Conservation (phyloP, 2,797 vertebrate species). For the Manis javanica region DNA sequence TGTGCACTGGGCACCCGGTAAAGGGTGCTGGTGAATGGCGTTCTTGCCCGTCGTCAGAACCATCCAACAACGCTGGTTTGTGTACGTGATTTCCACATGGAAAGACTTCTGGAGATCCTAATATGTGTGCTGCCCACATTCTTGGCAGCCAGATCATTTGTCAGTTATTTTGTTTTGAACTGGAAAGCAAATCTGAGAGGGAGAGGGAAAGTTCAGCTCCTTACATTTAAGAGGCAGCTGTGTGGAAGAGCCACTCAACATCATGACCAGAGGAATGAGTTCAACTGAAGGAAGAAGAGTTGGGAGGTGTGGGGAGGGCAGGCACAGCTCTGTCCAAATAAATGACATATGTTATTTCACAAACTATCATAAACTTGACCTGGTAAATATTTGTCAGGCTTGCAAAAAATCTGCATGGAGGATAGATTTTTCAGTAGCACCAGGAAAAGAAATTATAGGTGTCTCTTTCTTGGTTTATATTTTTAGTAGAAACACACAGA, state of each 20-base stretch:
- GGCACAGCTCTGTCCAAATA: background rate
- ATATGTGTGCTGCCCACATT: background rate
- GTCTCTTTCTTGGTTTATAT: background rate
- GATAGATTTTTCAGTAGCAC: background rate
- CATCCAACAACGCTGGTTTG: background rate
- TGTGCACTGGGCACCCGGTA: background rate
- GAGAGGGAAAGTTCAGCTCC: background rate
- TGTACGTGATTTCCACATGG: background rate
- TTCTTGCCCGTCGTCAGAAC: background rate
- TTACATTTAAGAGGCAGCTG: background rate
- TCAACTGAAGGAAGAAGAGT: background rate
- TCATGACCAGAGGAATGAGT: background rate
- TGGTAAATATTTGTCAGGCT: constrained; percentile 53
- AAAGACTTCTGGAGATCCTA: background rate
- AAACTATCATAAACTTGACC: background rate
- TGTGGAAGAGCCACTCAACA: background rate
- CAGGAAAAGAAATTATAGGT: background rate
- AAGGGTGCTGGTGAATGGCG: background rate
- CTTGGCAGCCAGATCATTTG: background rate
- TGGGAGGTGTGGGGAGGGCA: background rate
- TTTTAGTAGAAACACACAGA: background rate
- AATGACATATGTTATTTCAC: background rate
- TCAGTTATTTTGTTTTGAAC: background rate
- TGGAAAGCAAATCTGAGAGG: constrained; percentile 1
- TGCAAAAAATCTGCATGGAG: background rate